Evolutionary conservation across 92 coral and sea anemone genomes (phyloP).

Genomic region (Zoanthus sansibaricus): DNA sequence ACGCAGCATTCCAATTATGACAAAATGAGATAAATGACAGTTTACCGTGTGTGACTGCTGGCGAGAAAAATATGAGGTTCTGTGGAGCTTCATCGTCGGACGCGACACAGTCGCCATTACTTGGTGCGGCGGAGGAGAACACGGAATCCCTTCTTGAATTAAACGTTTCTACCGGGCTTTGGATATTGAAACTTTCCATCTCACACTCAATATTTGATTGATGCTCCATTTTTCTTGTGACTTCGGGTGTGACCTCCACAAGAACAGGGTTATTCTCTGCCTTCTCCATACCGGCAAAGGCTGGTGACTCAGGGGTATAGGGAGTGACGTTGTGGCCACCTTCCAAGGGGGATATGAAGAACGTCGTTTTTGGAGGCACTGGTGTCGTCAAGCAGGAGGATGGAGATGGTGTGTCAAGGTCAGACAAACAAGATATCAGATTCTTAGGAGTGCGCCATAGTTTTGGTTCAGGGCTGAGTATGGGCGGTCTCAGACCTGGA

Average conservation of each 20-base stretch:
- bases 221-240: neutral
- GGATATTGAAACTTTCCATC: conserved; percentile 29
- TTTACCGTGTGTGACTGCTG: conserved; percentile 15
- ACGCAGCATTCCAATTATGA: too few species aligned
- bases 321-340: conserved; percentile 6
- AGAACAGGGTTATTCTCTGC: conserved; percentile 2
- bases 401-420: conserved; percentile 79
- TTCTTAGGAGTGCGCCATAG: conserved; percentile 58
- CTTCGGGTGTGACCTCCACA: conserved; percentile 31
- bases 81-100: neutral
- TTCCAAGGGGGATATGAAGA: conserved; percentile 63
- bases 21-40: too few species aligned
- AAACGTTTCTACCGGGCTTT: conserved; percentile 20
- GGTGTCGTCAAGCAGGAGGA: conserved; percentile 71
- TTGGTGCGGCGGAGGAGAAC: conserved; percentile 69
- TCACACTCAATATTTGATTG: conserved; percentile 20
- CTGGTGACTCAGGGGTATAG: conserved; percentile 39
- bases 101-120: neutral
- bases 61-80: conserved; percentile 38
- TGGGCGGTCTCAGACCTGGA: conserved; percentile 5
- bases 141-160: conserved; percentile 78
- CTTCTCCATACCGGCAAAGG: conserved; percentile 5
- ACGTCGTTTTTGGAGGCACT: conserved; percentile 71
- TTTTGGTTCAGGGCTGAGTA: conserved; percentile 33
- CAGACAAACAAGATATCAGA: conserved; percentile 57